These are phyloP conservation scores for Falco punctatus DNA, from an alignment of 2,113 vertebrate species.

Conservation along the genomic window DNA sequence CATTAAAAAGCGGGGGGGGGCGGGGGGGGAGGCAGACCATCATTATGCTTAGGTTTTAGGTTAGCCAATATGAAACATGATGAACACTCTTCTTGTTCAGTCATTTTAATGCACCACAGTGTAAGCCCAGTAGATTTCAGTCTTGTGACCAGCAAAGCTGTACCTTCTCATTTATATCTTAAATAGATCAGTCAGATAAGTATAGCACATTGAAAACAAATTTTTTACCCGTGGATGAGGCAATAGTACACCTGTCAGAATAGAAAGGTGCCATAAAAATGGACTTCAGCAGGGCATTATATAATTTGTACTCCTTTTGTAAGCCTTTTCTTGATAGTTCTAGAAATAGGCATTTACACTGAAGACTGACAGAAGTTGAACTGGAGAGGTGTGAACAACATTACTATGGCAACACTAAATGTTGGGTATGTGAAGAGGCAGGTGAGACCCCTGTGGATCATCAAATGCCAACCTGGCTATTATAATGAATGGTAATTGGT, in stretches of 20 bases:
- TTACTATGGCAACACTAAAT: constrained; percentile 51
- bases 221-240: background rate
- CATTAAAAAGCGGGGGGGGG: background rate
- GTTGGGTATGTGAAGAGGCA: constrained; percentile 58
- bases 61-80: background rate
- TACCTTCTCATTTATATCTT: background rate
- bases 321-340: constrained; percentile 55
- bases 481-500: constrained; percentile 77
- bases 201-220: background rate
- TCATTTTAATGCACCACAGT: background rate
- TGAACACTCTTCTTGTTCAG: background rate
- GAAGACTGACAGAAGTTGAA: constrained; percentile 65
- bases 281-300: constrained; percentile 25
- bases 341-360: constrained; percentile 63
- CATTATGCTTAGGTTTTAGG: background rate
- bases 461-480: constrained; percentile 76
- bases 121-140: background rate
- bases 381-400: constrained; percentile 63
- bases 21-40: background rate
- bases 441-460: constrained; percentile 73
- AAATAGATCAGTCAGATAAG: background rate
- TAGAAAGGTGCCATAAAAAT: constrained; percentile 5
- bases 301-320: constrained; percentile 65
- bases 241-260: constrained; percentile 59
- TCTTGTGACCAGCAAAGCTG: background rate